These are phyloP conservation scores for Mungos mungo DNA, from an alignment of 2,113 vertebrate species.

Conservation along the genomic window DNA sequence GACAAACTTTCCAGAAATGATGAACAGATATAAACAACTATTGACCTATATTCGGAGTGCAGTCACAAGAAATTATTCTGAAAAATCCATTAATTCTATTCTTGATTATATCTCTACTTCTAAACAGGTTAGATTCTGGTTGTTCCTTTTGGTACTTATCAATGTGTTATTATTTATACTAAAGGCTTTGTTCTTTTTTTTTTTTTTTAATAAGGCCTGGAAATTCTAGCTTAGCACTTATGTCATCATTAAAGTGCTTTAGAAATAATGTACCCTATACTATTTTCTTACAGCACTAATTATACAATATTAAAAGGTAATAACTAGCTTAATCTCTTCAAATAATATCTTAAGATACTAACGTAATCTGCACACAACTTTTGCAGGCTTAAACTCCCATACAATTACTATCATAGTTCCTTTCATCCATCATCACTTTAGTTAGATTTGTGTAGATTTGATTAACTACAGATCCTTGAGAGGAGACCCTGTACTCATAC, in stretches of 20 bases:
- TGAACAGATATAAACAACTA: slow-evolving; percentile 99
- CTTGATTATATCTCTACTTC: slow-evolving; percentile 99
- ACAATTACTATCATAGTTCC: neutral
- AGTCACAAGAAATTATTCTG: slow-evolving; percentile 99
- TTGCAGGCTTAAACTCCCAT: neutral
- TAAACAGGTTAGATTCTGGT: slow-evolving; percentile 93
- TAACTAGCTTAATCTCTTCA: slow-evolving; percentile 4
- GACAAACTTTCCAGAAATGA: slow-evolving; percentile 99
- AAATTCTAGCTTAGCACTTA: neutral
- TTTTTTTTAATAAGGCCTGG: neutral
- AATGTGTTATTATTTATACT: neutral
- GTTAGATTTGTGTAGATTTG: neutral
- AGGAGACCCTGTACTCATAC: neutral
- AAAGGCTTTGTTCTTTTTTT: neutral
- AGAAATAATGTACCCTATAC: neutral
- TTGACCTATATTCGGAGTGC: slow-evolving; percentile 98
- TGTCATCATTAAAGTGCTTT: neutral
- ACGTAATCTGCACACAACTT: neutral
- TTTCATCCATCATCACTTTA: neutral
- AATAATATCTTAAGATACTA: slow-evolving; percentile 1
- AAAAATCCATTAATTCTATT: slow-evolving; percentile 99
- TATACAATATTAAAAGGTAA: neutral
- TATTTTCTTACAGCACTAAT: neutral
- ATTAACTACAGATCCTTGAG: neutral
- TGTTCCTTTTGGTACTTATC: slow-evolving; percentile 6